These are phyloP conservation scores for Cromileptes altivelis DNA, from an alignment of 2,113 vertebrate genomes.

Conservation along the genomic window DNA sequence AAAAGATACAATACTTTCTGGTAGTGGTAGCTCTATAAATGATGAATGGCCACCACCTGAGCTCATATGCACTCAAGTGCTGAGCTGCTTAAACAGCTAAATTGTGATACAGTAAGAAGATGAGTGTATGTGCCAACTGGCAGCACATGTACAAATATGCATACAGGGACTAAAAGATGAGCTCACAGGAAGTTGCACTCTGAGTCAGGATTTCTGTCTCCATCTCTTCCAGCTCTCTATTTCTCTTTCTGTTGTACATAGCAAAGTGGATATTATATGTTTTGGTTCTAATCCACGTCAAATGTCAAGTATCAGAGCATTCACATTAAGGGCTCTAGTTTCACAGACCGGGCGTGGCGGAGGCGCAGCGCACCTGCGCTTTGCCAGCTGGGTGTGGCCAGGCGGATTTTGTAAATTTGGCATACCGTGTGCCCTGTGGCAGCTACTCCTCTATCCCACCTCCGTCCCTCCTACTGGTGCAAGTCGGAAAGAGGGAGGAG, in stretches of 20 bases:
- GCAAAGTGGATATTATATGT: no score
- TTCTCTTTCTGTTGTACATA: neutral
- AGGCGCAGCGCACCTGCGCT: no score
- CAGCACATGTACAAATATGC: constrained; percentile 36
- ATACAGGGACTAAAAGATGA: constrained; percentile 24
- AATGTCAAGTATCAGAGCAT: no score
- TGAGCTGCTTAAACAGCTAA: constrained; percentile 22
- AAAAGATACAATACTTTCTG: constrained; percentile 12
- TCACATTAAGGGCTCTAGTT: no score
- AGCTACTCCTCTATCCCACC: no score
- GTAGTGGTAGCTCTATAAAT: neutral
- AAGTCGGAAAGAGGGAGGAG: no score
- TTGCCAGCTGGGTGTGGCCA: no score
- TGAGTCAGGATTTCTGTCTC: constrained; percentile 16
- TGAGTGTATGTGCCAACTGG: constrained; percentile 30
- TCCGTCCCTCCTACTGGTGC: no score
- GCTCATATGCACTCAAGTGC: neutral
- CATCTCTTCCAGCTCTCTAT: neutral
- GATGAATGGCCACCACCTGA: constrained; percentile 4
- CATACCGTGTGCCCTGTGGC: no score
- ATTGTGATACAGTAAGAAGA: constrained; percentile 34
- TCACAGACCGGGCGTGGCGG: no score
- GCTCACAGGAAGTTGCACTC: constrained; percentile 32
- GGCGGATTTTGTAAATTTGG: no score
- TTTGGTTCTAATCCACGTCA: no score